Base-by-base conservation (phyloP, 1,140 invertebrate species). In the Bilobella aurantiaca region DNA sequence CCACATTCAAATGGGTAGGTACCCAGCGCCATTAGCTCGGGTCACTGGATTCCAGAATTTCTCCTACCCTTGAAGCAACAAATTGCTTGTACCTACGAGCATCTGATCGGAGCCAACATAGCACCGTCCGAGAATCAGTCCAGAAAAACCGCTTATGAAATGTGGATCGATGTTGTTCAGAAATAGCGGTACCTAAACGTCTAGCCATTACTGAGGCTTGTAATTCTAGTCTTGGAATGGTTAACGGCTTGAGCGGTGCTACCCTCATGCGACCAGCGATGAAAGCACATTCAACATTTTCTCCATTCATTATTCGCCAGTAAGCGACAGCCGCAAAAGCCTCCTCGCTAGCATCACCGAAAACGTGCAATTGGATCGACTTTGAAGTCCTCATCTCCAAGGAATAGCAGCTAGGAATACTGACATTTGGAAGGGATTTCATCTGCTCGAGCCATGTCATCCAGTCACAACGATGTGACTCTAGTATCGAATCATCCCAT, bases 221-320 rank as follows among this genome's bases (percentile, higher is more conserved):
- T 0, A 80, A 69, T 67, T 81, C 77, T 2, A 80, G 63, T 29
- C 76, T 66, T 0, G 78, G 78, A 29, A 80, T 76, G 0, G 75
- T 75, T 30, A 76, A 58, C 0, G 64, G 62, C 63, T 75, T 76
- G 1, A 76, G 25, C 14, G 78, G 77, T 0, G 75, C 64, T 2
- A 76, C 73, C 5, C 37, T 1, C 1, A 21, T 65, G 29, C 46
- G 32, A 1, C 8, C 21, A 21, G 14, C 34, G 37, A 59, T 31
- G 21, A 61, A n/a, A 34, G 34, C 21, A 29, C 37, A 27, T 0
- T 23, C 1, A 65, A 30, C 25, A 27, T 28, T 28, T 1, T 29
- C 30, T 28, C 1, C 1, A 58, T 2, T 18, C 16, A 37, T 1
- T 3, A 28, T 3, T n/a, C n/a, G 30, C 23, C 63, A 0, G 23